phyloP scores from a whole-genome alignment of 2,797 vertebrate species.

The Lepilemur ruficaudatus region DNA sequence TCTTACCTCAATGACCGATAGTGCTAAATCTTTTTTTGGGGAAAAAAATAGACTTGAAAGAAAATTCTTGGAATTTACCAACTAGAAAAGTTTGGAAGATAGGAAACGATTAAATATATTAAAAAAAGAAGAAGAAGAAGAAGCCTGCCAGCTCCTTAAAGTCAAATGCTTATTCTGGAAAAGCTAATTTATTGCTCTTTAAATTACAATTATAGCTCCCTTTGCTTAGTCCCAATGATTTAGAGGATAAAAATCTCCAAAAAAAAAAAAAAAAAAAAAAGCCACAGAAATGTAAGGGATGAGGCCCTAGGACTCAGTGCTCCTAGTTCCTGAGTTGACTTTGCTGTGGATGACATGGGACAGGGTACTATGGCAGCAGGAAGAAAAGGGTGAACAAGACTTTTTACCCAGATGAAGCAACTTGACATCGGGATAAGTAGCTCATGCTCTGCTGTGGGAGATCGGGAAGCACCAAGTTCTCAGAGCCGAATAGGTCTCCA shows the following conservation, averaged over 20 bases:
- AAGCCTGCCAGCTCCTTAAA: background rate
- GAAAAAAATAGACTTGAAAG: background rate
- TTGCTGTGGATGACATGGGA: background rate
- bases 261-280: background rate
- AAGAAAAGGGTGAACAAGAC: background rate
- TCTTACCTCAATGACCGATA: background rate
- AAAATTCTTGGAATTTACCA: slow-evolving; percentile 28
- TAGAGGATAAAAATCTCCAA: background rate
- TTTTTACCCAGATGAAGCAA: background rate
- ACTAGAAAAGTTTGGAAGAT: background rate
- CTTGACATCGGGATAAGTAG: background rate
- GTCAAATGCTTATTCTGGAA: background rate
- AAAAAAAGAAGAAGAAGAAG: background rate
- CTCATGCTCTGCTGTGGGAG: background rate
- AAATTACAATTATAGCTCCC: background rate
- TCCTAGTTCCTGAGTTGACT: background rate
- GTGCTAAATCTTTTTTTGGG: background rate
- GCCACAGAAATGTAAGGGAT: background rate
- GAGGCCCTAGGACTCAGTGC: background rate
- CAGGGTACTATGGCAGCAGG: background rate
- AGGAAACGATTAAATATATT: background rate
- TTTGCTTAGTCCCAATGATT: background rate
- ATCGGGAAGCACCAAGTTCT: background rate
- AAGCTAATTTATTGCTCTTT: background rate
- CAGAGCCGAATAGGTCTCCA: background rate